phyloP scores from a whole-genome alignment of 2,113 vertebrate species.

The Tylochromis polylepis region DNA sequence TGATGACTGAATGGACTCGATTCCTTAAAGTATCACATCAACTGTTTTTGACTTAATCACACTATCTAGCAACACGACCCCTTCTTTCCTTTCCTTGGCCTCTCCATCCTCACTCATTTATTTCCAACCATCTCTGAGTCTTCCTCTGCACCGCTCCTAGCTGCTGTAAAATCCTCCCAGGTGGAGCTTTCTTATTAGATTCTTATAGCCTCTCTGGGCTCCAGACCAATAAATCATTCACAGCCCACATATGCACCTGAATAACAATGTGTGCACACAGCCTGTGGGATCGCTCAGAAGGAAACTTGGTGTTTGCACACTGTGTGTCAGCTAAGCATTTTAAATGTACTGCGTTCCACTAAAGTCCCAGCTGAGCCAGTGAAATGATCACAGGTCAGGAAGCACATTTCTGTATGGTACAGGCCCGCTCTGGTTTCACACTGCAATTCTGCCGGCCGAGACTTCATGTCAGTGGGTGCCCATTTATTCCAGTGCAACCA shows the following conservation, averaged over 20 bases:
- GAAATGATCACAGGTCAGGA: neutral
- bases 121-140: neutral
- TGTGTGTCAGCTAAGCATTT: neutral
- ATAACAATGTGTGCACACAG: neutral
- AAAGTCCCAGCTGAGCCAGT: neutral
- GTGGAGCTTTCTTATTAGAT: slow-evolving; percentile 32
- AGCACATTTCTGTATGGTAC: neutral
- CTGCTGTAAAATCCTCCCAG: slow-evolving; percentile 3
- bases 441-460: neutral
- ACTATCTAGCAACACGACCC: neutral
- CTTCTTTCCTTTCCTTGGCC: neutral
- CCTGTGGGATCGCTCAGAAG: neutral
- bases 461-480: no score
- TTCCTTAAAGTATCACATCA: neutral
- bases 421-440: neutral
- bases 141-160: neutral
- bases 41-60: neutral
- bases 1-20: accelerated
- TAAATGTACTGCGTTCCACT: neutral
- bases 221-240: slow-evolving; percentile 41
- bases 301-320: neutral
- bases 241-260: slow-evolving; percentile 1
- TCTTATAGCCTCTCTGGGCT: neutral
- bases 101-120: neutral
- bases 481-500: neutral